Evolutionary conservation across 2,888 invertebrate genomes (phyloP), one percentile per base, ranked within the genome.

Genomic region (Monochamus alternatus): DNA sequence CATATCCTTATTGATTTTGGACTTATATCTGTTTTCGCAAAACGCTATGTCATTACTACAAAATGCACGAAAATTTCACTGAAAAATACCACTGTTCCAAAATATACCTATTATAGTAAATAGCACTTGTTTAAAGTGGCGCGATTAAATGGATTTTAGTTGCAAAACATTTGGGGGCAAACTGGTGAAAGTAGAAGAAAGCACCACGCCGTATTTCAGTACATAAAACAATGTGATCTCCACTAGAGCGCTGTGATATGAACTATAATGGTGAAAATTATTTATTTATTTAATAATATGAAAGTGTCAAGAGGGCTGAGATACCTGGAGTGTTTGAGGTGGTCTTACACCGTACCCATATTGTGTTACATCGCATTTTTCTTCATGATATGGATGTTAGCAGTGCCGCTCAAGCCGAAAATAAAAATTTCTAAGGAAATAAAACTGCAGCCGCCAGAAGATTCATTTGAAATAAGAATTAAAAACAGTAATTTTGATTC

Each of bases 321-420:
- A 67, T 75, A 80, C 8, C 9, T 79, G n/a, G 78, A 87, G 71
- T 87, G 87, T 77, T 80, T 87, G 74, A 87, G 91, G 78, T 92
- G 91, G 91, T 91, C 92, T 30, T 91, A 91, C 80, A 87, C 90
- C 70, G 89, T 91, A 78, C 91, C 91, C 75, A 87, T 91, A 82
- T 86, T 92, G 81, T 90, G 91, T 84, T 92, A 92, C 85, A 85
- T 91, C 76, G 87, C 89, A 78, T 91, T 92, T 84, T 90, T 91
- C 82, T 87, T 89, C 73, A 86, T 91, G 83, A 90, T 91, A 81
- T 90, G 91, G 87, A 88, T 90, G 82, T 86, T 91, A 74, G 90
- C 91, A 4, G 87, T 90, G 65, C 90, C 90, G 72, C 82, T 90
- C 66, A 89, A 88, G 80, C 86, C 85, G 31, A 85, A 83, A 59